phyloP scores from a whole-genome alignment of 2,888 invertebrate genomes.

The Leucoma salicis region DNA sequence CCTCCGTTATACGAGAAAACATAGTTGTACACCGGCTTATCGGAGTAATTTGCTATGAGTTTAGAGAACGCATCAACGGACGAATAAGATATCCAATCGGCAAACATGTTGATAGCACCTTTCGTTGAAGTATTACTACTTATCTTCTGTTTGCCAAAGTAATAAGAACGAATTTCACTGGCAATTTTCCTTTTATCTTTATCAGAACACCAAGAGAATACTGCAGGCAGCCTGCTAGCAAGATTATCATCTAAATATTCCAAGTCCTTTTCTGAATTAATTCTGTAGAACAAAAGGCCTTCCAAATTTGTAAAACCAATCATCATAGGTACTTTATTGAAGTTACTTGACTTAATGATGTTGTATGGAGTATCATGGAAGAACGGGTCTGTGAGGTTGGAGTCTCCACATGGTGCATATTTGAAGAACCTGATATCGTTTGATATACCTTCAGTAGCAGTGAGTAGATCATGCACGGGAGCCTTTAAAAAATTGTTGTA shows the following conservation, averaged over 20 bases:
- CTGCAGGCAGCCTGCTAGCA: constrained; percentile 55
- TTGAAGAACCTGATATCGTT: constrained; percentile 62
- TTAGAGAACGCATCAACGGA: constrained; percentile 53
- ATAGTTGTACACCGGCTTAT: constrained; percentile 60
- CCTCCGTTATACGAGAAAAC: constrained; percentile 62
- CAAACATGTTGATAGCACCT: constrained; percentile 53
- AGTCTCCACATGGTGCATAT: constrained; percentile 65
- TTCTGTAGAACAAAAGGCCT: constrained; percentile 64
- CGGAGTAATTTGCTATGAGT: constrained; percentile 48
- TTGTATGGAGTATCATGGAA: constrained; percentile 63
- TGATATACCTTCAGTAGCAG: constrained; percentile 51
- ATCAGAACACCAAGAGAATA: constrained; percentile 60
- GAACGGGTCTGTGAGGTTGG: constrained; percentile 54
- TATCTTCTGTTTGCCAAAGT: constrained; percentile 50
- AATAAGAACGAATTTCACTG: constrained; percentile 50
- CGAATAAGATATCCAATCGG: constrained; percentile 63
- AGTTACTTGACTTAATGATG: constrained; percentile 54
- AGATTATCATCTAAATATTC: constrained; percentile 56
- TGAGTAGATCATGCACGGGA: constrained; percentile 44
- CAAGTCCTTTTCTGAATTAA: constrained; percentile 47
- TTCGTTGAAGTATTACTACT: constrained; percentile 36
- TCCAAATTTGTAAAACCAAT: constrained; percentile 57
- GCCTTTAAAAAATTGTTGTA: constrained; percentile 49
- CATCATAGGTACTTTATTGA: constrained; percentile 65
- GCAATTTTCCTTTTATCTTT: constrained; percentile 49